Conservation (phyloP, 2,113 vertebrate species). For the Pygathrix nemaeus region DNA sequence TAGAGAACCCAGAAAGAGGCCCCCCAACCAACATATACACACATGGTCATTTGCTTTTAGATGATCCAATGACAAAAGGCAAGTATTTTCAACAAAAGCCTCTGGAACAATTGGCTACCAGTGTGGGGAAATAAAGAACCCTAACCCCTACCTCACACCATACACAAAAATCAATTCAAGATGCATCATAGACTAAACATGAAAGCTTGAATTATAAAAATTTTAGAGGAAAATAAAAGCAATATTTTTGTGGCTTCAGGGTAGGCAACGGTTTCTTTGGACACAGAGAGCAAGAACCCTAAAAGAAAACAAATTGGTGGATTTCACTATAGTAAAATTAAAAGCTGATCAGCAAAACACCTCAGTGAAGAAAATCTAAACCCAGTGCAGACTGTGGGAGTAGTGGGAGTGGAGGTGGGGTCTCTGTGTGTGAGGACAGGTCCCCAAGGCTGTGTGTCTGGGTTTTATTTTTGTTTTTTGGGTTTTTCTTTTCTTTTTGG, state of each 20-base stretch:
- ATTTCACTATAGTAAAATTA: no score
- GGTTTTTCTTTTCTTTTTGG: no score
- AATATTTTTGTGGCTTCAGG: background rate
- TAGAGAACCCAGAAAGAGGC: background rate
- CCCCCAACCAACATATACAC: fast-evolving
- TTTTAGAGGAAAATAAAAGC: background rate
- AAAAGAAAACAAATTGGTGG: background rate
- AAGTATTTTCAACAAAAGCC: background rate
- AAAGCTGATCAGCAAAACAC: no score
- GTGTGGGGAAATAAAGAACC: background rate
- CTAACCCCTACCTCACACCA: background rate
- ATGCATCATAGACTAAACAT: background rate
- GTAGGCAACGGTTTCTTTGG: background rate
- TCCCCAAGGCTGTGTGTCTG: no score
- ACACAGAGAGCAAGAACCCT: background rate
- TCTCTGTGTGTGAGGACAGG: no score
- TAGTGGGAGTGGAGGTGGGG: no score
- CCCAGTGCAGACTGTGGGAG: no score
- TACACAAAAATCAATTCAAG: background rate
- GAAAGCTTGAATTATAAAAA: background rate
- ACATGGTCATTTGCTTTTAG: background rate
- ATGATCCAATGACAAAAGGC: background rate
- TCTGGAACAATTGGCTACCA: background rate
- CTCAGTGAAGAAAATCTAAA: no score
- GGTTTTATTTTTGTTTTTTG: no score